These are phyloP conservation scores for Hemichromis elongatus DNA, from an alignment of 2,113 vertebrate species.

Conservation along the genomic window DNA sequence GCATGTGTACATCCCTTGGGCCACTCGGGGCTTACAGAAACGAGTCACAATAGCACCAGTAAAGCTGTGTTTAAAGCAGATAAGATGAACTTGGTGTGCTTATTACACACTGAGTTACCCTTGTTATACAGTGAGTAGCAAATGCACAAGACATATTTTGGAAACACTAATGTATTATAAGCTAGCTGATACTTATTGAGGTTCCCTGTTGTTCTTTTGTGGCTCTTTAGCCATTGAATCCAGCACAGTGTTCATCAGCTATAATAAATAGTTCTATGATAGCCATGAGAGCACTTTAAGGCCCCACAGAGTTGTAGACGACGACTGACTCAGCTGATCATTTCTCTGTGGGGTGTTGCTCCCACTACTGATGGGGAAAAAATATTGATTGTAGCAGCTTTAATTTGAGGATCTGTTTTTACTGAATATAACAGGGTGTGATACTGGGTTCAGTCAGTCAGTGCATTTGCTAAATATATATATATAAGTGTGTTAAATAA, in stretches of 20 bases:
- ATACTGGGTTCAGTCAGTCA: rapidly evolving
- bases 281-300: neutral
- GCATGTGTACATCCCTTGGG: neutral
- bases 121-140: neutral
- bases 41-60: neutral
- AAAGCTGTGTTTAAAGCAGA: neutral
- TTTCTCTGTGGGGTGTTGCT: neutral
- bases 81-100: neutral
- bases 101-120: neutral
- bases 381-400: neutral
- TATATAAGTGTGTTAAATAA: neutral
- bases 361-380: neutral
- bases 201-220: neutral
- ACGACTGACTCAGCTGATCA: neutral
- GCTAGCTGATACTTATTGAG: neutral
- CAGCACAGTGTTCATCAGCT: neutral
- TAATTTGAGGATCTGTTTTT: neutral
- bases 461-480: neutral
- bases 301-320: neutral
- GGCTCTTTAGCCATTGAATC: neutral
- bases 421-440: neutral
- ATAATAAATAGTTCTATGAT: neutral
- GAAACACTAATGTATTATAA: neutral
- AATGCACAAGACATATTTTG: neutral
- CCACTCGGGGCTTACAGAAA: neutral